phyloP scores from a whole-genome alignment of 2,797 vertebrate genomes.

The Xiphophorus birchmanni region DNA sequence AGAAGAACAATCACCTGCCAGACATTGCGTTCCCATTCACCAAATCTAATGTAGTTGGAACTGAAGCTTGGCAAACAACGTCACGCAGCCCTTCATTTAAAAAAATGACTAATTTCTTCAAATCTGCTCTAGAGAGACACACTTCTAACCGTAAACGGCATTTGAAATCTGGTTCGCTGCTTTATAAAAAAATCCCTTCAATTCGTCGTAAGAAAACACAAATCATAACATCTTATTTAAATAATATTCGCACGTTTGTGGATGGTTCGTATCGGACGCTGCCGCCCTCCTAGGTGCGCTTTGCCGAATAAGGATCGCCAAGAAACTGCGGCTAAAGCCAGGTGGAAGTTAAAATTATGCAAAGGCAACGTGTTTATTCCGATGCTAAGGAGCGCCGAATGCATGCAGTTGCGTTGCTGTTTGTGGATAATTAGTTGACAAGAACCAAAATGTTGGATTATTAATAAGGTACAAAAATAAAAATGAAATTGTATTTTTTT shows the following conservation, averaged over 20 bases:
- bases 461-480: neutral
- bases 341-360: conserved; percentile 34
- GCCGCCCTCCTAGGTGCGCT: conserved; percentile 25
- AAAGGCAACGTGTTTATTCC: neutral
- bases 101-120: neutral
- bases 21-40: neutral
- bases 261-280: conserved; percentile 2
- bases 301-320: neutral
- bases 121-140: neutral
- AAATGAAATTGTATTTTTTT: neutral
- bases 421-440: accelerated
- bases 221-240: neutral
- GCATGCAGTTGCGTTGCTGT: accelerated
- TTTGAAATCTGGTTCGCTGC: neutral
- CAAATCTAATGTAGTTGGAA: neutral
- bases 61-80: neutral
- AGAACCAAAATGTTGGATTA: too few relatives aligned
- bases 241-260: neutral
- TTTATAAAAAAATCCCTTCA: neutral
- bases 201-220: neutral
- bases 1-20: neutral
- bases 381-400: conserved; percentile 18
- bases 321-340: conserved; percentile 28
- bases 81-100: conserved; percentile 2
- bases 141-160: neutral